A percentile compares a stretch with the other conserved stretches of the same genome.
Conservation (phyloP, 2,113 vertebrate genomes). For the Typhlomys cinereus region DNA sequence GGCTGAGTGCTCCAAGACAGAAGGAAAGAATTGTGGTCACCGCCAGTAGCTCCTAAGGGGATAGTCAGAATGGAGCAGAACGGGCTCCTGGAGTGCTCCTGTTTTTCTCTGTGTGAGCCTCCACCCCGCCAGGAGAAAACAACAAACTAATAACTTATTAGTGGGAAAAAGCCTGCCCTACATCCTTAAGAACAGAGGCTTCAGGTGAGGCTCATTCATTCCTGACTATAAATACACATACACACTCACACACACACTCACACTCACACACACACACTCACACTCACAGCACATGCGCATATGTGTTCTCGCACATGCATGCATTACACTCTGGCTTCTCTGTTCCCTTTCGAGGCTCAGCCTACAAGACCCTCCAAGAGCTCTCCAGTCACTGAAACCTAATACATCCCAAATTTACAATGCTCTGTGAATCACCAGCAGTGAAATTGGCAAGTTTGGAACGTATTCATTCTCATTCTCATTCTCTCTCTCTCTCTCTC, state of each 20-base stretch:
- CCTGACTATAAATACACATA: not conserved
- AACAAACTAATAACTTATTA: not conserved
- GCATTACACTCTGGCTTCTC: not conserved
- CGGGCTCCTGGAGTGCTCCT: not conserved
- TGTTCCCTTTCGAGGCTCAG: not conserved
- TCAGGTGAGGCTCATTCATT: not conserved
- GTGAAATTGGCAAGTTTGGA: not conserved
- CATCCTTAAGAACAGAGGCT: not conserved
- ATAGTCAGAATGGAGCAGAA: not conserved
- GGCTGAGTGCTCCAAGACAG: not conserved
- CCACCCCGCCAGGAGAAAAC: not conserved
- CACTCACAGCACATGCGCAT: too few species aligned
- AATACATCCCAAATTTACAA: not conserved
- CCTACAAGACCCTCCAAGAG: not conserved
- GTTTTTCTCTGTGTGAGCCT: not conserved
- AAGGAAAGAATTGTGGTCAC: not conserved
- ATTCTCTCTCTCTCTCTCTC: too few species aligned
- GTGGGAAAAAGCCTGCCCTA: not conserved
- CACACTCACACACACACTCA: not conserved
- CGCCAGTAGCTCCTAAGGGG: not conserved
- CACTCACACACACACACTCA: accelerated
- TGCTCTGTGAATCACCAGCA: not conserved
- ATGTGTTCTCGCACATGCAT: too few species aligned
- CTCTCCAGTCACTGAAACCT: not conserved
- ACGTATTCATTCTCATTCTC: not conserved